Base-by-base conservation (phyloP, 2,888 invertebrate species). In the Meiosimyza platycephala region DNA sequence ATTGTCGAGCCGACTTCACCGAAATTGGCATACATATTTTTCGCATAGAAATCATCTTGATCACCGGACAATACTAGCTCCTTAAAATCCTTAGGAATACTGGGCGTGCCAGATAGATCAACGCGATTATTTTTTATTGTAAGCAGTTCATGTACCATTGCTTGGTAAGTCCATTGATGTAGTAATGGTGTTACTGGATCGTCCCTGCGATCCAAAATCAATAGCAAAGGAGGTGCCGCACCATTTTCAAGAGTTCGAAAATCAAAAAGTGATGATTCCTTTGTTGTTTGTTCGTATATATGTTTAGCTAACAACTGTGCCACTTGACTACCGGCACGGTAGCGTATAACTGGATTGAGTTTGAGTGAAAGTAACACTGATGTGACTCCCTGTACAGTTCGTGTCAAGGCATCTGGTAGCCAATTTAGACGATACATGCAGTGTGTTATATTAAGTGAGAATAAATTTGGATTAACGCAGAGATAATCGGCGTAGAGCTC, bases 151-250 rank as follows among this genome's bases (percentile, higher is more conserved):
- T 99, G 99, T 12, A 99, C 97, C 99, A 99, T 99, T 2, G 99
- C 99, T 87, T 99, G 99, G 88, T 99, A 99, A 0, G 99, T 99
- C 99, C 99, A 99, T 90, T 95, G 95, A 87, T 95, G 97, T 48
- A 99, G 88, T 71, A 99, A 88, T 0, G 99, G 99, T 0, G 99
- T 98, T 9, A 99, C 94, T 0, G 98, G 95, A 88, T 99, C 99
- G 85, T 96, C 96, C 79, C 95, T 90, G 78, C 99, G 90, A 86
- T 99, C 99, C 52, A 99, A 85, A 76, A 99, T 93, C 50, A 99
- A 87, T 72, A 99, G 87, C 76, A 97, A 88, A 0, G 97, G 95
- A 54, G 92, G 90, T 1, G 93, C 91, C 62, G 90, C 88, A n/a
- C 91, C 91, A 77, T 86, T 87, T 59, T 87, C 85, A 68, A 88